A percentile compares a stretch with the other conserved stretches of the same genome.
Conservation (phyloP, 2,113 vertebrate species). For the Charadrius vociferus region DNA sequence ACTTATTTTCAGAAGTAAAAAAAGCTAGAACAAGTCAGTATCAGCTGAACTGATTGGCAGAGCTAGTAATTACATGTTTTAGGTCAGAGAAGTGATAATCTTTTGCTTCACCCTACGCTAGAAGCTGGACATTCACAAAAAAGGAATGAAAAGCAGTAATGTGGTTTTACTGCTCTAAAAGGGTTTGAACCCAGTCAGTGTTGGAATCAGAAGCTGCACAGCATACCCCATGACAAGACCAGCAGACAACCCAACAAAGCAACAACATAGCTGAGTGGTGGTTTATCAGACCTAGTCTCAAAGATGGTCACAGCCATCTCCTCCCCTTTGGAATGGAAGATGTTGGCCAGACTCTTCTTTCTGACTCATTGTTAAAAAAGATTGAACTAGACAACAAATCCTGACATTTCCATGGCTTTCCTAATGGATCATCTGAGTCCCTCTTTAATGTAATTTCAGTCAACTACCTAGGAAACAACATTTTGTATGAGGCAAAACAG, state of each 20-base stretch:
- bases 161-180: background rate
- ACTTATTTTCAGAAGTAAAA: background rate
- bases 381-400: background rate
- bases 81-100: background rate
- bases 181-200: background rate
- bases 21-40: too few relatives aligned
- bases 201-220: background rate
- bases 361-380: background rate
- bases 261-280: background rate
- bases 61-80: background rate
- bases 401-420: background rate
- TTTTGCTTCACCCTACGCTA: background rate
- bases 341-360: background rate
- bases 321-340: background rate
- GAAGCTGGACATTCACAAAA: background rate
- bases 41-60: background rate
- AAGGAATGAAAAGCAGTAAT: background rate
- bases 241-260: background rate
- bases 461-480: background rate
- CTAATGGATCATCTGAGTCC: background rate
- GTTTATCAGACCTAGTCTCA: background rate
- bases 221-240: too few relatives aligned
- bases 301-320: background rate
- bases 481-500: background rate
- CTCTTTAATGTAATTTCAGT: background rate